Conservation (phyloP, 1,140 invertebrate genomes). For the Drosophila burlai region DNA sequence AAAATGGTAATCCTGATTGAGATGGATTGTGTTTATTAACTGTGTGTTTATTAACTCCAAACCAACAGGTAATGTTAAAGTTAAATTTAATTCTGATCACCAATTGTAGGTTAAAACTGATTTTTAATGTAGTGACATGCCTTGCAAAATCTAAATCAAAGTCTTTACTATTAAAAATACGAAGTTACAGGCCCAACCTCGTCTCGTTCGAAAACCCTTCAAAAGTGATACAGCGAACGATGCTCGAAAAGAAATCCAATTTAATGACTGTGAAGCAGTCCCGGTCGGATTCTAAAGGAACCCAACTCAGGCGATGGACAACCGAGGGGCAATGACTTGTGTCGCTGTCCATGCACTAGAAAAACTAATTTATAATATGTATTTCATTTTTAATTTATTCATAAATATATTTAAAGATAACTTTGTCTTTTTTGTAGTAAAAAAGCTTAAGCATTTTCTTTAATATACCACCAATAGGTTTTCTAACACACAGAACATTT, state of each 20-base stretch:
- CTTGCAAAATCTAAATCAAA: background rate
- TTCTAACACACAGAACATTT: background rate
- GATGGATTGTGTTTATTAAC: too few relatives aligned
- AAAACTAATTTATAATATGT: background rate
- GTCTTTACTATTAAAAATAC: slow-evolving; percentile 67
- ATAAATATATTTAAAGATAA: background rate
- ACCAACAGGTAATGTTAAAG: background rate
- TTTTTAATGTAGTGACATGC: background rate
- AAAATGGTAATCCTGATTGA: slow-evolving; percentile 18
- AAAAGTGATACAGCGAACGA: slow-evolving; percentile 33
- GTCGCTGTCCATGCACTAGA: slow-evolving; percentile 10
- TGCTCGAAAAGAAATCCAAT: slow-evolving; percentile 72
- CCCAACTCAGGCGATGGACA: slow-evolving; percentile 52
- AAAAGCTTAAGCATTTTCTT: background rate
- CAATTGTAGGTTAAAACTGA: background rate
- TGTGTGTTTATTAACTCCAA: background rate
- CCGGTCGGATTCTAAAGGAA: slow-evolving; percentile 19
- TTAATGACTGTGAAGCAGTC: slow-evolving; percentile 70
- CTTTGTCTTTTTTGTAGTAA: background rate
- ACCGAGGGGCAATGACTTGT: slow-evolving; percentile 62
- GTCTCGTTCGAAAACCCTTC: slow-evolving; percentile 50
- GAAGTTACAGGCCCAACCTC: slow-evolving; percentile 24
- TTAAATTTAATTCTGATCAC: background rate
- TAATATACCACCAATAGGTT: background rate
- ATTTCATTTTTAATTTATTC: too few relatives aligned